Evolutionary conservation across 2,113 vertebrate species (phyloP), one percentile per base, ranked within the genome.

Genomic region (Istiophorus platypterus): DNA sequence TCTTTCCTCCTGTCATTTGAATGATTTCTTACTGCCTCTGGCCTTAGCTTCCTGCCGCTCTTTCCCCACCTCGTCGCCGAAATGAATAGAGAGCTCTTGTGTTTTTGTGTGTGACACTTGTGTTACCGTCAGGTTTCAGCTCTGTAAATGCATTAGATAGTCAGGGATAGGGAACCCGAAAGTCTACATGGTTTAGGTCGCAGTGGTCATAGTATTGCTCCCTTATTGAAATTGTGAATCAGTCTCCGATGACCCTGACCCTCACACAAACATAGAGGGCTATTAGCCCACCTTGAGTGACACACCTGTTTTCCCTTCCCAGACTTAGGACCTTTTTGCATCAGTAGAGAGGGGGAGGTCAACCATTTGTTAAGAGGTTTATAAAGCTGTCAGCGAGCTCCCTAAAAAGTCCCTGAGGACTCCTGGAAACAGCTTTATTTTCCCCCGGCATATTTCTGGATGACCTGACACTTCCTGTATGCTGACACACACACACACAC

Each of bases 301-400:
- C 87, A 88, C 93, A 92, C 93, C 90, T 94, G 91, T 87, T 93
- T 92, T 82, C 72, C 69, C 72, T 85, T 70, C 76, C 63, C 63
- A 82, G 81, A 62, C 71, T 34, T 77, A n/a, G 12, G 84, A 89
- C 88, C 72, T 90, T 68, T 82, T 79, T 77, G 68, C 81, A 87
- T 93, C 91, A 91, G 89, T 88, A 92, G 79, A 86, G 76, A 77
- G 81, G 75, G 83, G 85, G 85, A 75, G 84, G 81, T 66, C 58
- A 45, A 66, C 80, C 84, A 86, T 94, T 94, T 89, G 82, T 94
- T 92, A 89, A 83, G 81, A 82, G 80, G 67, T 92, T 89, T 90
- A 92, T 94, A 86, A 93, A 94, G 77, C 90, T 94, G 90, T 95
- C 93, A 90, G 72, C 58, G 45, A 42, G 82, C 81, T 80, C 61